phyloP scores from a whole-genome alignment of 2,113 vertebrate genomes.

The Verasper variegatus region DNA sequence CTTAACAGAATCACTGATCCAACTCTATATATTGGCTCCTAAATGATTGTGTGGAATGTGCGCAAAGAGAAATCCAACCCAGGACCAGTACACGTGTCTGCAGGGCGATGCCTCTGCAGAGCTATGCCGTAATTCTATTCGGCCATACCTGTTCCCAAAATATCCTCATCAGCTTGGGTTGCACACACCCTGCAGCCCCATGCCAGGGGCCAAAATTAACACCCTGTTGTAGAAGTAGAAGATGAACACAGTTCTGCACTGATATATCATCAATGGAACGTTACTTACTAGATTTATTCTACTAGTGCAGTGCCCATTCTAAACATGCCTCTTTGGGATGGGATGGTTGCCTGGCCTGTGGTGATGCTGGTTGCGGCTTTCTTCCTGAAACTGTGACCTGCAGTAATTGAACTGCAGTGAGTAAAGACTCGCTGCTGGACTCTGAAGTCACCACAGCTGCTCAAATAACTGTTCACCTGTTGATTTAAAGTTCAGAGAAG shows the following conservation, averaged over 20 bases:
- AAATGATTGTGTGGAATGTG: slow-evolving; percentile 56
- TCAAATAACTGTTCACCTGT: neutral
- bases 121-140: slow-evolving; percentile 61
- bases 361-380: neutral
- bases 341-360: neutral
- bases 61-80: slow-evolving; percentile 38
- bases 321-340: neutral
- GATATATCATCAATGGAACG: neutral
- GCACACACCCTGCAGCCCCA: slow-evolving; percentile 9
- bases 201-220: slow-evolving; percentile 45
- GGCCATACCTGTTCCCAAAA: slow-evolving; percentile 38
- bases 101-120: slow-evolving; percentile 34
- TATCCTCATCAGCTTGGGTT: slow-evolving; percentile 52
- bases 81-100: slow-evolving; percentile 43
- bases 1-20: slow-evolving; percentile 61
- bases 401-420: neutral
- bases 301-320: neutral
- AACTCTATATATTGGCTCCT: slow-evolving; percentile 58
- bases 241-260: neutral
- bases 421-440: neutral
- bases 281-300: neutral
- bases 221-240: neutral
- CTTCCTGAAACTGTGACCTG: neutral
- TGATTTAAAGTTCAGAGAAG: neutral
- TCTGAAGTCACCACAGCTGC: too few species aligned